Evolutionary conservation across 2,888 invertebrate genomes (phyloP), one percentile per base, ranked within the genome.

Genomic region (Xestia xanthographa): DNA sequence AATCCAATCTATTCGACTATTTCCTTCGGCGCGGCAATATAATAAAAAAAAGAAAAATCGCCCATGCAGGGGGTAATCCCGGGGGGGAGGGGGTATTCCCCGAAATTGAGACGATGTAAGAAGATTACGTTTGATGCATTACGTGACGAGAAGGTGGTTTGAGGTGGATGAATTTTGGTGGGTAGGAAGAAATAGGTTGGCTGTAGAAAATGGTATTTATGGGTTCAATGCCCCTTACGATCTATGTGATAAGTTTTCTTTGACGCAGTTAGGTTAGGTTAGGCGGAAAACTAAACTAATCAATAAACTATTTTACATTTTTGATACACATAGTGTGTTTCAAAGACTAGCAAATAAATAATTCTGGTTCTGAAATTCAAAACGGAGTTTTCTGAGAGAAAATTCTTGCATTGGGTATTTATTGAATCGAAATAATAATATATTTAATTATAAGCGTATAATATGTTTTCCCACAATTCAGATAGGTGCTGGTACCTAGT

Each of bases 111-210:
- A 93, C 92, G 92, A 91, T 92, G 92, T 95, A 95, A 96, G 95
- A 93, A 95, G 95, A 95, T 96, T 95, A 95, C 93, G 87, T 90
- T 91, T 94, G 94, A 95, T 94, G 94, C 94, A 95, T 95, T 95
- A 94, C 95, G 94, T 95, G 95, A 93, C 92, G 84, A 86, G 85
- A 83, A 88, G 85, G 87, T 87, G 78, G 87, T 68, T 71, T 43
- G 75, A 86, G 73, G 80, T 76, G 74, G 73, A 69, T 77, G 77
- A 78, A 48, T 71, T 77, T 75, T 75, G 77, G 73, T 53, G 73
- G 62, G 29, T 62, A 84, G 56, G 48, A 68, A 56, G 45, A 56
- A 70, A 34, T 45, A 38, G 58, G 48, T 41, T 72, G 22, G 48
- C n/a, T 6, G 75, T 74, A 41, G n/a, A n/a, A 62, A 62, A 50